Percentiles rank a stretch among this genome's conserved stretches.
Conservation (phyloP, 2,888 invertebrate genomes). For the Actias luna region DNA sequence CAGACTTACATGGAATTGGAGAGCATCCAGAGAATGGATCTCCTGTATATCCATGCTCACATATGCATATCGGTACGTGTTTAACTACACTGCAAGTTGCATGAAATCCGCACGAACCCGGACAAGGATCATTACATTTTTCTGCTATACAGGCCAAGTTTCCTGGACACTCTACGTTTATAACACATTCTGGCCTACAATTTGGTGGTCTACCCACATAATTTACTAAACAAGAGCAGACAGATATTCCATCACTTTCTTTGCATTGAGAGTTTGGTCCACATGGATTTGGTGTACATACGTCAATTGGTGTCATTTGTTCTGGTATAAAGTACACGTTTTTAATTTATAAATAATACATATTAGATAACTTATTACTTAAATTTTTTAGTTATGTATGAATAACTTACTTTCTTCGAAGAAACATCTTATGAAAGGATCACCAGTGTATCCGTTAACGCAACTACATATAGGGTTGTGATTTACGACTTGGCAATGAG, state of each 20-base stretch:
- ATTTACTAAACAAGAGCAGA: slow-evolving; percentile 88
- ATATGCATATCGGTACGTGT: slow-evolving; percentile 88
- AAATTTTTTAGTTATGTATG: not conserved
- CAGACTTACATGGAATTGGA: slow-evolving; percentile 79
- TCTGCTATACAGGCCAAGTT: slow-evolving; percentile 87
- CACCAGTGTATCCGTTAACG: slow-evolving; percentile 85
- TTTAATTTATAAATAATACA: slow-evolving; percentile 3
- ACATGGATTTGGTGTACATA: slow-evolving; percentile 88
- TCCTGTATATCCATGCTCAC: slow-evolving; percentile 86
- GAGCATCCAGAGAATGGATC: slow-evolving; percentile 91
- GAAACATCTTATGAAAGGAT: slow-evolving; percentile 88
- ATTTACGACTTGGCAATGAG: slow-evolving; percentile 89
- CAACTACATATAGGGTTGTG: slow-evolving; percentile 92
- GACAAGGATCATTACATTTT: slow-evolving; percentile 87
- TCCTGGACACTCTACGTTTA: slow-evolving; percentile 87
- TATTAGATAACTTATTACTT: not conserved
- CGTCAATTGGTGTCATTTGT: slow-evolving; percentile 74
- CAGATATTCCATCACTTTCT: slow-evolving; percentile 84
- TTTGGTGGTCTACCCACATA: slow-evolving; percentile 91
- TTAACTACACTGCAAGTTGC: slow-evolving; percentile 86
- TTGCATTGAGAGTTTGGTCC: slow-evolving; percentile 90
- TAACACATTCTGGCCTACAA: slow-evolving; percentile 88
- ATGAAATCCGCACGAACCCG: slow-evolving; percentile 88
- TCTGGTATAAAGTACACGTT: slow-evolving; percentile 50
- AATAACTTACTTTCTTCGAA: slow-evolving; percentile 83